Percentiles rank a stretch among this genome's conserved stretches.
Evolutionary conservation across 2,888 invertebrate genomes (phyloP).

Genomic region (Tetheella fluctuosa): DNA sequence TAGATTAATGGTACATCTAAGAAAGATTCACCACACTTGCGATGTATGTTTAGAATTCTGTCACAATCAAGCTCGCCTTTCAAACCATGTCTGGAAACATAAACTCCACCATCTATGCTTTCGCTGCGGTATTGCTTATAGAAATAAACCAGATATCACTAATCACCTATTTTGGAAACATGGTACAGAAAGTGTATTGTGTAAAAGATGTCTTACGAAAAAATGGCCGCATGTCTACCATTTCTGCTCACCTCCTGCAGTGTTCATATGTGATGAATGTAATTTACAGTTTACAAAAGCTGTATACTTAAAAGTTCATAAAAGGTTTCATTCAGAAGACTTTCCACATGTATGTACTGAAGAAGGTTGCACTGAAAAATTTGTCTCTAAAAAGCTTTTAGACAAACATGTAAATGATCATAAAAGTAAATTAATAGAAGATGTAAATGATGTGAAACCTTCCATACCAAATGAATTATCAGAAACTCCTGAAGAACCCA

Average conservation of each 20-base stretch:
- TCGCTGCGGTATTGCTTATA: slow-evolving; percentile 93
- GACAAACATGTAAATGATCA: slow-evolving; percentile 88
- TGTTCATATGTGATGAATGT: slow-evolving; percentile 93
- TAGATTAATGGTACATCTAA: slow-evolving; percentile 93
- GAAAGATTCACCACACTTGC: slow-evolving; percentile 93
- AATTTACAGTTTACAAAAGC: slow-evolving; percentile 89
- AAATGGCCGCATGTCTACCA: slow-evolving; percentile 97
- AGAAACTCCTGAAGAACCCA: slow-evolving; percentile 62
- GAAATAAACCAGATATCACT: slow-evolving; percentile 94
- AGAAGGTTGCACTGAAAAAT: slow-evolving; percentile 88
- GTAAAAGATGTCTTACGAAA: slow-evolving; percentile 93
- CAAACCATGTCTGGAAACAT: slow-evolving; percentile 96
- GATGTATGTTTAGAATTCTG: slow-evolving; percentile 94
- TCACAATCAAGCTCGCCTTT: slow-evolving; percentile 90
- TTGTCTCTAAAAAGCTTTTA: slow-evolving; percentile 91
- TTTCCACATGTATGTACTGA: slow-evolving; percentile 89
- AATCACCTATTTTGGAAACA: slow-evolving; percentile 97
- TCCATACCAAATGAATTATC: slow-evolving; percentile 42
- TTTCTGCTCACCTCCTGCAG: slow-evolving; percentile 92
- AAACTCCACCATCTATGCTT: slow-evolving; percentile 94
- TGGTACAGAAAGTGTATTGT: slow-evolving; percentile 93
- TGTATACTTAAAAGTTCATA: slow-evolving; percentile 92
- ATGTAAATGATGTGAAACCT: slow-evolving; percentile 57
- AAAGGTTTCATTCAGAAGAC: slow-evolving; percentile 89
- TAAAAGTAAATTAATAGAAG: slow-evolving; percentile 66